A percentile compares a stretch with the other conserved stretches of the same genome.
phyloP scores from a whole-genome alignment of 2,113 vertebrate species.

The Lampris incognitus region DNA sequence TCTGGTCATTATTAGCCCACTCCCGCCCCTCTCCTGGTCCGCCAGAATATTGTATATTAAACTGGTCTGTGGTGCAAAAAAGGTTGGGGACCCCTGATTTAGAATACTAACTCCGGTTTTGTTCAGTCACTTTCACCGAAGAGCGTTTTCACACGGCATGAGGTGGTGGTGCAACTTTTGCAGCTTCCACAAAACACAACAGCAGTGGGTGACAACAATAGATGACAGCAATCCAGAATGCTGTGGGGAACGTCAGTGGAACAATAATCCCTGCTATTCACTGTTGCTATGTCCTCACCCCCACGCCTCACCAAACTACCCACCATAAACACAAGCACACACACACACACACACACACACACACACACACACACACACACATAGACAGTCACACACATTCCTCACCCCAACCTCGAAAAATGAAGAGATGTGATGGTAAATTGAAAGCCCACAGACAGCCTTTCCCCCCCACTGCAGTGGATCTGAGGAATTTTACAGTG shows the following conservation, averaged over 20 bases:
- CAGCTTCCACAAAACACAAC: background rate
- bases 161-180: background rate
- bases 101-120: constrained; percentile 24
- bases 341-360: constrained; percentile 3
- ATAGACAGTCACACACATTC: background rate
- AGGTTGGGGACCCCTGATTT: background rate
- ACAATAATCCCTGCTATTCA: background rate
- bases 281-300: background rate
- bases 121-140: constrained; percentile 23
- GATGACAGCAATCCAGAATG: constrained; percentile 8
- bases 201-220: background rate
- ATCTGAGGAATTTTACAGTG: constrained; percentile 37
- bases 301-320: background rate
- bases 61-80: no score
- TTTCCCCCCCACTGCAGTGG: constrained; percentile 20
- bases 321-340: background rate
- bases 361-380: constrained; percentile 4
- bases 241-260: constrained; percentile 5
- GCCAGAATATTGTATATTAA: no score
- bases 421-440: background rate
- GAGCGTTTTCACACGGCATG: background rate
- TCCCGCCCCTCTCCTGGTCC: no score
- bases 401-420: background rate
- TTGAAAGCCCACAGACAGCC: background rate
- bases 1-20: no score